phyloP scores from a whole-genome alignment of 2,797 vertebrate species.

The Urophycis tenuis region DNA sequence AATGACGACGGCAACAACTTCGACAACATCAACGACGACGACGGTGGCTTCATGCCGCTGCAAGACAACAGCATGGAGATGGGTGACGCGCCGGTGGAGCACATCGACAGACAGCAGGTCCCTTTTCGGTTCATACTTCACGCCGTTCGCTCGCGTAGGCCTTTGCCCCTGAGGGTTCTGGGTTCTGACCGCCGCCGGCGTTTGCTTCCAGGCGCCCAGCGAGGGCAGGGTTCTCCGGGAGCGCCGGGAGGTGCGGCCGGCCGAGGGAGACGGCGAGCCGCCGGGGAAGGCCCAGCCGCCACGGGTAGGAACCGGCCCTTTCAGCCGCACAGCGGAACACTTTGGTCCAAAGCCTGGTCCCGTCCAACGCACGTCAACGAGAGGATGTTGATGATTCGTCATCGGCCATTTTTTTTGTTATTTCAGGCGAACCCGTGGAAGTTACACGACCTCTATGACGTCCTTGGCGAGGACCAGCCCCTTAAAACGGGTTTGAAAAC shows the following conservation, averaged over 20 bases:
- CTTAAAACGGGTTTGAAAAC: slow-evolving; percentile 72
- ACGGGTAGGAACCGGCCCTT: background rate
- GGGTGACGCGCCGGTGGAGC: slow-evolving; percentile 46
- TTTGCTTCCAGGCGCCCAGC: slow-evolving; percentile 46
- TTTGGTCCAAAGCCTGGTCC: no score
- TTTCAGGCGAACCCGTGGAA: slow-evolving; percentile 73
- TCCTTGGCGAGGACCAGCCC: slow-evolving; percentile 67
- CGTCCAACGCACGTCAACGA: no score
- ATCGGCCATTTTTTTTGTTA: background rate
- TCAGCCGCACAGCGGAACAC: no score
- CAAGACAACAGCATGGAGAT: slow-evolving; percentile 44
- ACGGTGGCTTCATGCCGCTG: slow-evolving; percentile 42
- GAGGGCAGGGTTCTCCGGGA: slow-evolving; percentile 57
- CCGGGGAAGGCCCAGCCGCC: slow-evolving; percentile 18
- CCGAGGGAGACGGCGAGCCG: slow-evolving; percentile 37
- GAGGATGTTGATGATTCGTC: no score
- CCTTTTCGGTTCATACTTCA: background rate
- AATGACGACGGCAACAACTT: no score
- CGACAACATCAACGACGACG: slow-evolving; percentile 4
- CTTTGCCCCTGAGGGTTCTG: background rate
- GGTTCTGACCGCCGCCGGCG: background rate
- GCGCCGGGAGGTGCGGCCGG: slow-evolving; percentile 30
- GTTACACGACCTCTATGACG: slow-evolving; percentile 74
- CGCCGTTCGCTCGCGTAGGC: background rate
- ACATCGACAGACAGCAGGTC: slow-evolving; percentile 67